Percentiles rank a stretch among this genome's conserved stretches.
Conservation (phyloP, 64 coral and sea anemone species). For the Trachythela sp. region DNA sequence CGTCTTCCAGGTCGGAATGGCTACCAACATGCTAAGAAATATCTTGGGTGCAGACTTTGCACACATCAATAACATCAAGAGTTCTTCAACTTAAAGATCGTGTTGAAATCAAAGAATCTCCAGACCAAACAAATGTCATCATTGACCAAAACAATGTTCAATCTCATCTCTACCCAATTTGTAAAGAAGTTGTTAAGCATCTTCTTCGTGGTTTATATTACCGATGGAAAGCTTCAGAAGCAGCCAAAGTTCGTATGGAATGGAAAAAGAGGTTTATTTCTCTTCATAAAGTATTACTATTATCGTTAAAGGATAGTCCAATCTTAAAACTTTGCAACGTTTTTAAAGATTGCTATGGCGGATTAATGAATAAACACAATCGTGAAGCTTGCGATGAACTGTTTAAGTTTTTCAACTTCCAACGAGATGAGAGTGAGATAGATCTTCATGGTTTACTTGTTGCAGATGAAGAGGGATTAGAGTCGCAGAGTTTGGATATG, state of each 20-base stretch:
- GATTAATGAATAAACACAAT: constrained; percentile 21
- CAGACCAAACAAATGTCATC: background rate
- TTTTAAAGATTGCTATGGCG: constrained; percentile 33
- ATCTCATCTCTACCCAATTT: background rate
- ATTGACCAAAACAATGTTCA: background rate
- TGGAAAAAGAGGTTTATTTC: constrained; percentile 30
- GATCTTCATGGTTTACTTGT: constrained; percentile 62
- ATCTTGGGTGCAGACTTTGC: constrained; percentile 36
- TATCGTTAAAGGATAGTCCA: background rate
- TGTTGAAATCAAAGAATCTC: background rate
- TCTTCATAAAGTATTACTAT: background rate
- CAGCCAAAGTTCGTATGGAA: background rate
- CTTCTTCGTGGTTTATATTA: constrained; percentile 30
- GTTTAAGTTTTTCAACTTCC: constrained; percentile 47
- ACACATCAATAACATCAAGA: constrained; percentile 54
- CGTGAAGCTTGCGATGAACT: constrained; percentile 27
- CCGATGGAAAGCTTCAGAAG: constrained; percentile 38
- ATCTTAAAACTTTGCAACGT: background rate
- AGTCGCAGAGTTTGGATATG: background rate
- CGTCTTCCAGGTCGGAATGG: background rate
- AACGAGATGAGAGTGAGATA: constrained; percentile 38
- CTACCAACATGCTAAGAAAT: background rate
- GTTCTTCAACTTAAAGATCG: constrained; percentile 7
- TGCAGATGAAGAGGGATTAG: background rate
- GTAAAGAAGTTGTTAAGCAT: background rate